Percentiles rank a stretch among this genome's conserved stretches.
phyloP scores from a whole-genome alignment of 1,140 invertebrate genomes.

The Leptinotarsa undecemlineata region DNA sequence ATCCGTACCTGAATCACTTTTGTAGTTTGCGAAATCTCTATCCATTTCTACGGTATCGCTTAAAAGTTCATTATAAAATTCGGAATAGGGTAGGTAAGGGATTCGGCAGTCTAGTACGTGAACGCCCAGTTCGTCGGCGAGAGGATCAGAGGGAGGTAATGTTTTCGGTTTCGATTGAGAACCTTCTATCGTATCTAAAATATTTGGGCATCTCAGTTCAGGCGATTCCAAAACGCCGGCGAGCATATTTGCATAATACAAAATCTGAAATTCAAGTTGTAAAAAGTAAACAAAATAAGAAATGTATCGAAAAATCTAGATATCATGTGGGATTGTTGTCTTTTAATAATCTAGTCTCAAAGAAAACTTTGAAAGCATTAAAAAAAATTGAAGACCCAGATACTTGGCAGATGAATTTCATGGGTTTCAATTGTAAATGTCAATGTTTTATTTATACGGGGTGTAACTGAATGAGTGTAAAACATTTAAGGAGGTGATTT shows the following conservation, averaged over 20 bases:
- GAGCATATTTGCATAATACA: slow-evolving; percentile 88
- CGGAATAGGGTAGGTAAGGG: slow-evolving; percentile 81
- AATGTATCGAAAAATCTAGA: too few relatives aligned
- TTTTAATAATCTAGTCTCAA: too few relatives aligned
- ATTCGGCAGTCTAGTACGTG: slow-evolving; percentile 78
- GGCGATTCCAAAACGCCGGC: slow-evolving; percentile 77
- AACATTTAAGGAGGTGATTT: too few relatives aligned
- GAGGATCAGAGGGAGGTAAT: slow-evolving; percentile 42
- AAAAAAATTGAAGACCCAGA: too few relatives aligned
- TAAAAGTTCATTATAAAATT: slow-evolving; percentile 92
- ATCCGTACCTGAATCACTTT: slow-evolving; percentile 61
- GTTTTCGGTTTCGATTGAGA: slow-evolving; percentile 32
- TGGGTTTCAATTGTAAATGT: too few relatives aligned
- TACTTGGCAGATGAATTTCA: too few relatives aligned
- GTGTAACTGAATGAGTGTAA: too few relatives aligned
- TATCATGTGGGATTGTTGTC: too few relatives aligned
- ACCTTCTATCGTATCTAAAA: slow-evolving; percentile 6
- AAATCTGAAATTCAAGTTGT: slow-evolving; percentile 63
- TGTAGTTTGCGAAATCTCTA: slow-evolving; percentile 88
- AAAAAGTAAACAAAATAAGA: too few relatives aligned
- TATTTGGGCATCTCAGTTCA: slow-evolving; percentile 60
- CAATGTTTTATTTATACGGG: too few relatives aligned
- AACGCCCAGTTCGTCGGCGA: slow-evolving; percentile 67
- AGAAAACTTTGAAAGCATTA: too few relatives aligned
- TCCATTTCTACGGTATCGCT: slow-evolving; percentile 93